Base-by-base conservation (phyloP, 1,140 invertebrate genomes). In the Achatina immaculata region DNA sequence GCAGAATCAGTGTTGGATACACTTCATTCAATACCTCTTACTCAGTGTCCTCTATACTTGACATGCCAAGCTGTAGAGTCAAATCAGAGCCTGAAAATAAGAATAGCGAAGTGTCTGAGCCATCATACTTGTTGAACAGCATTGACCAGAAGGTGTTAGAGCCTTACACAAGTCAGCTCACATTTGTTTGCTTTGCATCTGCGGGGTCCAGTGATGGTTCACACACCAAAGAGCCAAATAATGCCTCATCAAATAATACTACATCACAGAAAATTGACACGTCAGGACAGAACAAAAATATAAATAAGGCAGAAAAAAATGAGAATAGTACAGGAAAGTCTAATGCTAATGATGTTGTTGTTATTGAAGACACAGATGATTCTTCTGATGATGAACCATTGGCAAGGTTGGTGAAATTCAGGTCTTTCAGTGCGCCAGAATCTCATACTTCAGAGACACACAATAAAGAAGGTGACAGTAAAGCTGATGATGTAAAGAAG, bases 381-480 rank as follows among this genome's bases (percentile, higher is more conserved):
- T 71, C 78, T n/a, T 80, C 78, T 19, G 78, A 80, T 69, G 78
- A 80, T 55, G 78, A 80, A 31, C 78, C 78, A 31, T 31, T 80
- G 19, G 78, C 78, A 21, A 80, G 69, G 28, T 36, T 80, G 14
- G 45, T 80, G 9, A 71, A 80, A 48, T 21, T 4, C 1, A 78
- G 68, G 28, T 45, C 58, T 1, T 34, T 24, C n/a, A 62, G 68
- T 42, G 62, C 7, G 2, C n/a, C n/a, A n/a, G 74, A 62, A 34
- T 1, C 14, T 36, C 36, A 2, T 45, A 31, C n/a, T 0, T 55
- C 74, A 16, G 58, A 58, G 31, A 31, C 31, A 19, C 31, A 34
- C 4, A 24, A 42, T 38, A n/a, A 21, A 43, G 45, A 55, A 7
- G 31, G 31, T 6, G 11, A 71, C 31, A n/a, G 51, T 16, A 74